Conservation (phyloP, 2,888 invertebrate species). For the Cylindroiulus punctatus region DNA sequence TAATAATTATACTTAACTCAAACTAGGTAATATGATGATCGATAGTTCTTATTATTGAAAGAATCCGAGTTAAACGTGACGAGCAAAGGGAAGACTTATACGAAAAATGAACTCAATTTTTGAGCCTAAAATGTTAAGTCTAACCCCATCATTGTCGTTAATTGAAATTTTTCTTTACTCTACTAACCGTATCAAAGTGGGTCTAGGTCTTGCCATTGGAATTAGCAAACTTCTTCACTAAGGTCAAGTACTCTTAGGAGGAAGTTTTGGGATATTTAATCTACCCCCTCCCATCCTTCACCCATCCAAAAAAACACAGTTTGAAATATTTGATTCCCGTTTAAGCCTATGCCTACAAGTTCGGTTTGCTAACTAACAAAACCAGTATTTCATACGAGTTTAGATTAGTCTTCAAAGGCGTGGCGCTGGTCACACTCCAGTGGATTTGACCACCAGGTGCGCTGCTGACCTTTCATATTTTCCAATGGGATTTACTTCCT, state of each 20-base stretch:
- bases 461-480: background rate
- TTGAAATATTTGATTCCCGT: conserved; percentile 17
- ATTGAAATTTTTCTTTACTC: background rate
- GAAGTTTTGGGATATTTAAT: background rate
- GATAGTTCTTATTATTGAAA: too few relatives aligned
- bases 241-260: conserved; percentile 15
- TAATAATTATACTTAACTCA: too few relatives aligned
- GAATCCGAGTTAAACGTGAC: too few relatives aligned
- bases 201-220: conserved; percentile 42
- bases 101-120: too few relatives aligned
- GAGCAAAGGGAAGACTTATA: too few relatives aligned
- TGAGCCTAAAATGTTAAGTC: too few relatives aligned
- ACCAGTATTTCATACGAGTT: background rate
- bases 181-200: background rate
- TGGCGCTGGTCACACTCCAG: background rate
- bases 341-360: background rate
- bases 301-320: background rate
- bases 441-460: background rate
- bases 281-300: too few relatives aligned
- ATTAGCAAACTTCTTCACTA: background rate
- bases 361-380: background rate
- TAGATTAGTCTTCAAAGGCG: background rate
- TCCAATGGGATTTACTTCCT: too few relatives aligned
- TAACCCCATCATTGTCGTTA: background rate
- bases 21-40: too few relatives aligned